These are phyloP conservation scores for Anser cygnoides DNA, from an alignment of 2,113 vertebrate species.

Conservation along the genomic window DNA sequence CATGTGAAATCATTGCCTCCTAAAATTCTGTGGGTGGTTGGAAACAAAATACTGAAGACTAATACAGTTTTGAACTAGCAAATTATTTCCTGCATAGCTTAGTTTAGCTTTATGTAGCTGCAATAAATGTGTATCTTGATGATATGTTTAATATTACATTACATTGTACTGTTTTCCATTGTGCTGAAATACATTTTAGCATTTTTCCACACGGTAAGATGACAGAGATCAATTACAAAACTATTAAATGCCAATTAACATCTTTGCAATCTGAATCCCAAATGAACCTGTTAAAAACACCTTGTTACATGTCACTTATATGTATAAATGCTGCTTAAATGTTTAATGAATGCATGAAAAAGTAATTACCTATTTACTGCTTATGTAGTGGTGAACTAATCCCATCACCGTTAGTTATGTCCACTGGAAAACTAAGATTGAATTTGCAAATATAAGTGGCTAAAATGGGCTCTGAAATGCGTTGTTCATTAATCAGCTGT, in stretches of 20 bases:
- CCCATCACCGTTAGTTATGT: neutral
- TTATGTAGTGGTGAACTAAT: slow-evolving; percentile 49
- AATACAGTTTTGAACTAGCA: neutral
- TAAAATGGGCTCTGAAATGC: neutral
- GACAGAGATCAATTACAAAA: slow-evolving; percentile 73
- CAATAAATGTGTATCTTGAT: neutral
- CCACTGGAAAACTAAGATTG: neutral
- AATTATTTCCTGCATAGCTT: slow-evolving; percentile 20
- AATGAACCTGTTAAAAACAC: slow-evolving; percentile 65
- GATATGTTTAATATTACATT: slow-evolving; percentile 61
- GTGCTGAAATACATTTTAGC: slow-evolving; percentile 40
- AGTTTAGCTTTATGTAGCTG: slow-evolving; percentile 21
- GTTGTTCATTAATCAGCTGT: slow-evolving; percentile 9
- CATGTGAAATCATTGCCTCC: neutral
- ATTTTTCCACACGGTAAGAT: slow-evolving; percentile 39
- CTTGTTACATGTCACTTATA: slow-evolving; percentile 64
- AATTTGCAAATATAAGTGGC: neutral
- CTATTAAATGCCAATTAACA: slow-evolving; percentile 75
- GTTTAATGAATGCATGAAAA: slow-evolving; percentile 69
- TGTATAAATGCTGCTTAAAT: slow-evolving; percentile 68
- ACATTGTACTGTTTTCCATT: slow-evolving; percentile 15
- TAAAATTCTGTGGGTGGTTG: slow-evolving; percentile 16
- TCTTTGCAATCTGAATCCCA: slow-evolving; percentile 70
- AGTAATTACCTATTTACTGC: slow-evolving; percentile 71
- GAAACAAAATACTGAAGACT: slow-evolving; percentile 24